phyloP scores from a whole-genome alignment of 2,888 invertebrate genomes.

The Sthenelais limicola region DNA sequence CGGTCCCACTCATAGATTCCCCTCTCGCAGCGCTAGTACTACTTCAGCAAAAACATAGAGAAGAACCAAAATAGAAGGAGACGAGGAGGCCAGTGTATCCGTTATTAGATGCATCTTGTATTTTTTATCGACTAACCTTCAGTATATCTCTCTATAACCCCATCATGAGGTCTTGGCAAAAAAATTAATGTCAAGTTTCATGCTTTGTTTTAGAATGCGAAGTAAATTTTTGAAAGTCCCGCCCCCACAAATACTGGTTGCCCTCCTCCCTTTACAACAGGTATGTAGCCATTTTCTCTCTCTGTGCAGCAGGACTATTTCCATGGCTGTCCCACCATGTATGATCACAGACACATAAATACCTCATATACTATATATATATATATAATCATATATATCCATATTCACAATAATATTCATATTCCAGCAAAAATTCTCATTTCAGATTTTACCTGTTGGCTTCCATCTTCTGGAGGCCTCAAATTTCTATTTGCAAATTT shows the following conservation, averaged over 20 bases:
- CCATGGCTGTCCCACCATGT: too few relatives aligned
- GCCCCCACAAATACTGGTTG: conserved; percentile 8
- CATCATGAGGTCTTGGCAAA: conserved; percentile 21
- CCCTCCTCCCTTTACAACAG: conserved; percentile 31
- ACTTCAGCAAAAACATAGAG: background rate
- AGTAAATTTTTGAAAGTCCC: background rate
- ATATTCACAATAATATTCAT: too few relatives aligned
- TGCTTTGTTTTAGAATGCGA: background rate
- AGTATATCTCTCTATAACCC: too few relatives aligned
- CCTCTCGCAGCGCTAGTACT: background rate
- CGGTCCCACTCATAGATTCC: too few relatives aligned
- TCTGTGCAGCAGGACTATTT: too few relatives aligned
- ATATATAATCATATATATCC: too few relatives aligned
- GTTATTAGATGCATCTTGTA: too few relatives aligned
- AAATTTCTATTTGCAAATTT: too few relatives aligned
- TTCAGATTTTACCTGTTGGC: conserved; percentile 12
- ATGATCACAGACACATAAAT: too few relatives aligned
- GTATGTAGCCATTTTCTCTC: conserved; percentile 31
- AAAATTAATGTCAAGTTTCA: conserved; percentile 36
- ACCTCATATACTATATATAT: too few relatives aligned
- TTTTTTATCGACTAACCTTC: too few relatives aligned
- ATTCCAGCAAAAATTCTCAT: background rate
- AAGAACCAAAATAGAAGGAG: background rate
- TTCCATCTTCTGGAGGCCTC: conserved; percentile 10
- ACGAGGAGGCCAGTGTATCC: too few relatives aligned